Conservation (phyloP, 1,140 invertebrate genomes). For the Belonocnema kinseyi region DNA sequence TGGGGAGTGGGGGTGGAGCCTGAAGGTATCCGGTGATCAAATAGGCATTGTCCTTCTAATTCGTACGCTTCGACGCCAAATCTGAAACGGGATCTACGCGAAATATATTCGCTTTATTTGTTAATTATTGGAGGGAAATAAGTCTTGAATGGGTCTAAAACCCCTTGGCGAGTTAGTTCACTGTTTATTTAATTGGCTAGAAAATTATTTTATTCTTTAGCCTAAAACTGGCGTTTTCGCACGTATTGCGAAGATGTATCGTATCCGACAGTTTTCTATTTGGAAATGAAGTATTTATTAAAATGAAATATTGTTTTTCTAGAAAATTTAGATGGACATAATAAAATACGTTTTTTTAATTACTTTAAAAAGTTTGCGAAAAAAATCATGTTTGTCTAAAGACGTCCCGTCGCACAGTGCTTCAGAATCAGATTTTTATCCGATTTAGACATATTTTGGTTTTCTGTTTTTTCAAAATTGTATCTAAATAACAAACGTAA, state of each 20-base stretch:
- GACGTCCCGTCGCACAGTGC: not conserved
- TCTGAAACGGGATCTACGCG: not conserved
- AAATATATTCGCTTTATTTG: constrained; percentile 2
- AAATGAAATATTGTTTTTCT: not conserved
- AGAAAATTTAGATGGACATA: not conserved
- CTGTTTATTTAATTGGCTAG: not conserved
- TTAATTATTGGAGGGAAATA: constrained; percentile 1
- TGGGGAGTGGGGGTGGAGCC: no score
- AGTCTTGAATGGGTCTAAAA: not conserved
- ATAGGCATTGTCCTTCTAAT: not conserved
- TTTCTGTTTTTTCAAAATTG: no score
- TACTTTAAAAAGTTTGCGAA: not conserved
- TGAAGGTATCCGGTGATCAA: no score
- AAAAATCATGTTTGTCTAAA: not conserved
- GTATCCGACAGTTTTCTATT: constrained; percentile 23
- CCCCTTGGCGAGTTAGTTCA: constrained; percentile 12
- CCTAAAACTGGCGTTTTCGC: not conserved
- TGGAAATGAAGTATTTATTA: not conserved
- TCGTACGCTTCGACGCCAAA: constrained; percentile 29
- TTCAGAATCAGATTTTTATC: no score
- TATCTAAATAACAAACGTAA: no score
- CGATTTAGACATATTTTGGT: no score
- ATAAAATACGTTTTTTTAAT: not conserved
- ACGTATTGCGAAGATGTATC: not conserved
- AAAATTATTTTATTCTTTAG: not conserved